Percentiles rank a stretch among this genome's conserved stretches.
Conservation (phyloP, 2,797 vertebrate genomes). For the Pelodytes ibericus region DNA sequence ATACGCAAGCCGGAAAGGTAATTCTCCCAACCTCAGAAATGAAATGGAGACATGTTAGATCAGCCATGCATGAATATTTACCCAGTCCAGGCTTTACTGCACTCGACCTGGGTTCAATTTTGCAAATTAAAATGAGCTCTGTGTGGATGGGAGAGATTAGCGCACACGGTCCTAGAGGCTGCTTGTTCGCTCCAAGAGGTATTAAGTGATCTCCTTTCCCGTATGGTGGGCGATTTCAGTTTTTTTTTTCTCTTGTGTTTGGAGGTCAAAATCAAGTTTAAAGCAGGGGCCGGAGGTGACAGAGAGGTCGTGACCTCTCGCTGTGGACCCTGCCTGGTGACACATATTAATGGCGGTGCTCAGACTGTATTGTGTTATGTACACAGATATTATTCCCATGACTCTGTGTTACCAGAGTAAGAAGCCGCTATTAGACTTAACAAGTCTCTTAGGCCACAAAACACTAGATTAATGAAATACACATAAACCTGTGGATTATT, state of each 20-base stretch:
- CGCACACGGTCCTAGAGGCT: constrained; percentile 70
- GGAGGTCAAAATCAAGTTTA: constrained; percentile 65
- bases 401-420: too few species aligned
- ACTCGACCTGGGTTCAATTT: constrained; percentile 81
- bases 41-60: constrained; percentile 77
- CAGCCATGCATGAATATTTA: constrained; percentile 81
- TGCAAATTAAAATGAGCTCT: constrained; percentile 82
- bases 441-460: too few species aligned
- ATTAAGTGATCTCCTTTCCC: constrained; percentile 69
- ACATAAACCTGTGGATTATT: too few species aligned
- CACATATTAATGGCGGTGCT: too few species aligned
- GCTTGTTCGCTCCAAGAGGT: constrained; percentile 68
- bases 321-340: too few species aligned
- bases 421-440: too few species aligned
- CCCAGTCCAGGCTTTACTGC: constrained; percentile 77
- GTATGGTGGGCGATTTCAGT: constrained; percentile 65
- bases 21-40: constrained; percentile 77
- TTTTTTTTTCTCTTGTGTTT: constrained; percentile 59
- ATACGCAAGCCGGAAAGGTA: constrained; percentile 79
- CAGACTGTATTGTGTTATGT: too few species aligned
- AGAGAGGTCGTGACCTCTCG: constrained; percentile 63
- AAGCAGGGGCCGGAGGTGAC: constrained; percentile 63
- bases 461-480: too few species aligned
- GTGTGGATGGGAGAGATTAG: constrained; percentile 81
- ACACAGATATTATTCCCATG: too few species aligned